Percentiles rank a stretch among this genome's conserved stretches.
Evolutionary conservation across 2,888 invertebrate genomes (phyloP).

Genomic region (Pollenia griseotomentosa): DNA sequence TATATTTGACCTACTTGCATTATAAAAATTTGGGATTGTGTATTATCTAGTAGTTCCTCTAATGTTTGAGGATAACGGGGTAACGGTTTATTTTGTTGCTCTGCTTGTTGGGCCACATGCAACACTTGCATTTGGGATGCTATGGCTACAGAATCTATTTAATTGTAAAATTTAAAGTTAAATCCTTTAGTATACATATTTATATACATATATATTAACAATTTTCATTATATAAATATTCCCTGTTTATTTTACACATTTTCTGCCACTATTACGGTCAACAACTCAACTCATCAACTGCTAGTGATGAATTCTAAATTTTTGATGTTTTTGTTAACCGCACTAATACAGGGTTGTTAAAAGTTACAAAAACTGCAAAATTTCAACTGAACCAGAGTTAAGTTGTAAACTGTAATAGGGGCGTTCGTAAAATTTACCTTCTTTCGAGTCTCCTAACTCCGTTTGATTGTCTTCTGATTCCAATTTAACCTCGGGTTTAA

Average conservation of each 20-base stretch:
- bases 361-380: too few relatives aligned
- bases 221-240: too few relatives aligned
- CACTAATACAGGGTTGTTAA: too few relatives aligned
- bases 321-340: too few relatives aligned
- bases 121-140: conserved; percentile 78
- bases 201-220: too few relatives aligned
- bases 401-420: too few relatives aligned
- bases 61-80: conserved; percentile 80
- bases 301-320: too few relatives aligned
- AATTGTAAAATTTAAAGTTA: not conserved
- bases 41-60: conserved; percentile 78
- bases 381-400: too few relatives aligned
- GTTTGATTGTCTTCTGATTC: conserved; percentile 47
- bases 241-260: too few relatives aligned
- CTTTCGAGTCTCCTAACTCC: conserved; percentile 1
- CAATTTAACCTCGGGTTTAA: conserved; percentile 70
- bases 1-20: conserved; percentile 79
- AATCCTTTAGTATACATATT: too few relatives aligned
- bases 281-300: too few relatives aligned
- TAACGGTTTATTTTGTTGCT: conserved; percentile 63
- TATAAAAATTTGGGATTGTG: conserved; percentile 81
- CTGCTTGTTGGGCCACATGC: conserved; percentile 75
- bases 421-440: conserved; percentile 52
- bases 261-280: too few relatives aligned
- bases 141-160: conserved; percentile 73